These are phyloP conservation scores for Odontocerum albicorne DNA, from an alignment of 2,888 invertebrate species.

Conservation along the genomic window DNA sequence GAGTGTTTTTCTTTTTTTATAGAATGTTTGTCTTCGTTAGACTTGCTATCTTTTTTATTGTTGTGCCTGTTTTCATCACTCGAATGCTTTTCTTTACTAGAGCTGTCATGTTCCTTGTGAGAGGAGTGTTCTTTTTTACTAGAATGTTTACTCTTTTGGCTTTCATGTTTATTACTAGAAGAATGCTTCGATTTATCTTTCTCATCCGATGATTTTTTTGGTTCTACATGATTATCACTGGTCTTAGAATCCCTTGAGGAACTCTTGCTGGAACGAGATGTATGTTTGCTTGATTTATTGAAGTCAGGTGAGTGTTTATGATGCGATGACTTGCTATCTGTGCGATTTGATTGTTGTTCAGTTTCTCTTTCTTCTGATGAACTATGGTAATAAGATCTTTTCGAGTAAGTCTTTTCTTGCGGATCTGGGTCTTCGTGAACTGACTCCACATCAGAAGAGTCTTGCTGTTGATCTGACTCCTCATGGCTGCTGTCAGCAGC, in stretches of 20 bases:
- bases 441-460: conserved; percentile 10
- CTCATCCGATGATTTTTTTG: conserved; percentile 6
- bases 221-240: conserved; percentile 9
- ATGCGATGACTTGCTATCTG: conserved; percentile 3
- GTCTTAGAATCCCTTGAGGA: conserved; percentile 24
- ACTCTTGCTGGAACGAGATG: conserved; percentile 22
- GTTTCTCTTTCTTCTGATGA: conserved; percentile 10
- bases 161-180: conserved; percentile 3
- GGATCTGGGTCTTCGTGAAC: neutral
- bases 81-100: conserved; percentile 16
- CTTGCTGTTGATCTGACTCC: conserved; percentile 10
- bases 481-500: neutral
- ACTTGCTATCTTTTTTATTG: conserved; percentile 34
- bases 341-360: neutral
- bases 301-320: conserved; percentile 42
- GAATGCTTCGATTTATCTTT: conserved; percentile 17
- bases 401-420: neutral
- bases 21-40: conserved; percentile 31
- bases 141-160: conserved; percentile 6
- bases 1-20: conserved; percentile 34
- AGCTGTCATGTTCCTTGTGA: too few species aligned
- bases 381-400: conserved; percentile 3
- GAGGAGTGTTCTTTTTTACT: conserved; percentile 13
- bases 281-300: conserved; percentile 39
- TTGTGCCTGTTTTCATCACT: conserved; percentile 17